These are phyloP conservation scores for Nephrotoma flavescens DNA, from an alignment of 2,888 invertebrate species.

Conservation along the genomic window DNA sequence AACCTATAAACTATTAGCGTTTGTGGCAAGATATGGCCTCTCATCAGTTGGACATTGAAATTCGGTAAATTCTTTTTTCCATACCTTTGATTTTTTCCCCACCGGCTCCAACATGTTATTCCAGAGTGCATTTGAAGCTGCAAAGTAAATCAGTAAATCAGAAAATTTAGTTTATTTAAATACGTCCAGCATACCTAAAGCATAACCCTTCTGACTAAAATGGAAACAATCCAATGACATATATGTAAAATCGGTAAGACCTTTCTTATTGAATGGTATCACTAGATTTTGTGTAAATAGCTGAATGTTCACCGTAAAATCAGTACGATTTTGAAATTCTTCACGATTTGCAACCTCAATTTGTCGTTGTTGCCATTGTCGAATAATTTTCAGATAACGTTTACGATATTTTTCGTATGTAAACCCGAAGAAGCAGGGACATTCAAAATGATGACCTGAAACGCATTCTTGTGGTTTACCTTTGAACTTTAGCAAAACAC, in stretches of 20 bases:
- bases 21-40: constrained; percentile 24
- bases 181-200: constrained; percentile 31
- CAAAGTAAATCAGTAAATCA: constrained; percentile 5
- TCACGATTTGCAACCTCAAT: constrained; percentile 32
- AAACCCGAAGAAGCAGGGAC: constrained; percentile 40
- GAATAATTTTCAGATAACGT: constrained; percentile 33
- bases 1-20: constrained; percentile 19
- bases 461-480: constrained; percentile 31
- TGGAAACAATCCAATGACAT: constrained; percentile 48
- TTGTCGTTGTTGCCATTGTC: constrained; percentile 38
- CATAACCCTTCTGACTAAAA: constrained; percentile 42
- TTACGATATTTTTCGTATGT: constrained; percentile 20
- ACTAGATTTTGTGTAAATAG: constrained; percentile 32
- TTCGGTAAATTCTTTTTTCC: constrained; percentile 18
- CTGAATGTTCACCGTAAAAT: constrained; percentile 43
- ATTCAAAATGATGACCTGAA: constrained; percentile 33
- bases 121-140: constrained; percentile 41
- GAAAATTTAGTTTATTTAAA: background rate
- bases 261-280: constrained; percentile 30
- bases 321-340: constrained; percentile 30
- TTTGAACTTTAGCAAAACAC: constrained; percentile 26
- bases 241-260: constrained; percentile 34
- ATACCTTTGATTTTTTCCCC: constrained; percentile 31
- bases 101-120: constrained; percentile 43
- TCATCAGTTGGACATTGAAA: constrained; percentile 25